phyloP scores from a whole-genome alignment of 2,113 vertebrate genomes.

The Thamnaconus septentrionalis region DNA sequence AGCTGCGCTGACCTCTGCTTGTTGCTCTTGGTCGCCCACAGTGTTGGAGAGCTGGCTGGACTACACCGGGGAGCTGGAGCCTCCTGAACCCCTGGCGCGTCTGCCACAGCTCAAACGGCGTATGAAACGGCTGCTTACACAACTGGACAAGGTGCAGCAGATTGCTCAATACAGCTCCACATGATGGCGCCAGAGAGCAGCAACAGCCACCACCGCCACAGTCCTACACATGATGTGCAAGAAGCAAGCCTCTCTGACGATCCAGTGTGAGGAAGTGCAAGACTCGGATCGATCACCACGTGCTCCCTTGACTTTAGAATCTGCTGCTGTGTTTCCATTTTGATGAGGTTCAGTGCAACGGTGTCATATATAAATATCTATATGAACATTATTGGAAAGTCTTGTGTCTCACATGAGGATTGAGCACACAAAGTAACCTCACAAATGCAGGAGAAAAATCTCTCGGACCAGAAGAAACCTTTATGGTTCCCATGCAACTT shows the following conservation, averaged over 20 bases:
- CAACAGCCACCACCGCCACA: conserved; percentile 4
- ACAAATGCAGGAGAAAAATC: conserved; percentile 49
- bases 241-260: neutral
- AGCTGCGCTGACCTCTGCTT: neutral
- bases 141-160: conserved; percentile 94
- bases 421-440: conserved; percentile 62
- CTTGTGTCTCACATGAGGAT: conserved; percentile 61
- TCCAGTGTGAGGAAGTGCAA: conserved; percentile 19
- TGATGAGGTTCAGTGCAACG: conserved; percentile 34
- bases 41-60: conserved; percentile 97
- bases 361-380: conserved; percentile 35
- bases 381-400: conserved; percentile 45
- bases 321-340: conserved; percentile 37
- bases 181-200: conserved; percentile 70
- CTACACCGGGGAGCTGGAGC: conserved; percentile 95
- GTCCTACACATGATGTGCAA: conserved; percentile 3
- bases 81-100: conserved; percentile 90
- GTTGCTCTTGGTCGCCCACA: conserved; percentile 42
- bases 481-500: conserved; percentile 60
- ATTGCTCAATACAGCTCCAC: conserved; percentile 84
- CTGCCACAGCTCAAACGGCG: conserved; percentile 95
- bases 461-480: conserved; percentile 52
- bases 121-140: conserved; percentile 90
- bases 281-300: conserved; percentile 24
- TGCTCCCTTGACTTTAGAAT: conserved; percentile 20